These are phyloP conservation scores for Rachycentron canadum DNA, from an alignment of 2,797 vertebrate genomes.

Conservation along the genomic window DNA sequence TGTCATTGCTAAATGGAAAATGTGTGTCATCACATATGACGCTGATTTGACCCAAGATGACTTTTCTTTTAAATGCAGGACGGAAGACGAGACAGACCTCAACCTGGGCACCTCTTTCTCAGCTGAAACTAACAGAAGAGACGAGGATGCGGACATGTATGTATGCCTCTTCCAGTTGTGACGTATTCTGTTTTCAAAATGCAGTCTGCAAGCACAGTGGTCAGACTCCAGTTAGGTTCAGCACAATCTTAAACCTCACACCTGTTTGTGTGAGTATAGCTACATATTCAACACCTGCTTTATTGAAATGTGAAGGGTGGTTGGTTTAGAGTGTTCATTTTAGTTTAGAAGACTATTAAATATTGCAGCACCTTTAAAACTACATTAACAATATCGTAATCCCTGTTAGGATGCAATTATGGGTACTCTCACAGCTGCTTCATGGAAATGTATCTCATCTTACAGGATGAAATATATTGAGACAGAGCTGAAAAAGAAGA, in stretches of 20 bases:
- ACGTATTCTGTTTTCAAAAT: background rate
- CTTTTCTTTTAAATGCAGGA: conserved; percentile 79
- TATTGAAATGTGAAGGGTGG: background rate
- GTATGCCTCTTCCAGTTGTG: conserved; percentile 31
- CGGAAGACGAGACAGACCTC: conserved; percentile 94
- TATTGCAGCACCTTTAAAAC: background rate
- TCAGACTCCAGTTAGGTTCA: background rate
- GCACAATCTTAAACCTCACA: background rate
- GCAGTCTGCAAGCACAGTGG: background rate
- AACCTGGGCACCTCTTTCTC: conserved; percentile 98
- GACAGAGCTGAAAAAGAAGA: conserved; percentile 85
- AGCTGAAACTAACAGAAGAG: conserved; percentile 96
- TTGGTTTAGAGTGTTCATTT: background rate
- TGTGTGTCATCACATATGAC: background rate
- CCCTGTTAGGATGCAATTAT: background rate
- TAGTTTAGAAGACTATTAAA: background rate
- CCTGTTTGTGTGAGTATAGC: background rate
- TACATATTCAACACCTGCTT: background rate
- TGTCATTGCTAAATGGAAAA: conserved; percentile 4
- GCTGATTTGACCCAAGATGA: background rate
- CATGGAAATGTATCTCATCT: background rate
- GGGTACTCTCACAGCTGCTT: background rate
- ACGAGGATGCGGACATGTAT: conserved; percentile 99
- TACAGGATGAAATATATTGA: conserved; percentile 89
- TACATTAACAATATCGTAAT: background rate